Evolutionary conservation across 2,113 vertebrate species (phyloP), one percentile per base, ranked within the genome.

Genomic region (Hoplias malabaricus): DNA sequence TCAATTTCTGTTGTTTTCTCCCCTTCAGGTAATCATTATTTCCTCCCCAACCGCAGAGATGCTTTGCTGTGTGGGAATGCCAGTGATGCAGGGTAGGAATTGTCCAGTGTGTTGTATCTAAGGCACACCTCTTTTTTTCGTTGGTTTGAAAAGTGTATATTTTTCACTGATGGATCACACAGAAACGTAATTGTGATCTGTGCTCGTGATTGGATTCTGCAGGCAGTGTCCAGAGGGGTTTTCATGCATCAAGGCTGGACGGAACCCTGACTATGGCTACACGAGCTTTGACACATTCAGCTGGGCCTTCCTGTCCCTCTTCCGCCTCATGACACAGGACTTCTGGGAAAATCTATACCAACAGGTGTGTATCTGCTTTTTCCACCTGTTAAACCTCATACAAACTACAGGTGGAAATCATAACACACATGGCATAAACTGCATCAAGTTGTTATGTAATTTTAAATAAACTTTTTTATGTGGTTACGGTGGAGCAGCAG

Each of bases 241-340:
- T 68, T 14, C 40, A 12, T 99, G 98, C 81, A 80, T 96, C 75
- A 99, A 99, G 92, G 95, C 91, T 74, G 98, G 97, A 56, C 90
- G 93, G 80, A 99, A 99, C 83, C 98, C 97, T 56, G 91, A 99
- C 91, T 99, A 96, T 29, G 96, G 94, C 88, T 99, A 99, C 84
- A 99, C 98, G 56, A 99, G 96, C 87, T 99, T 98, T 78, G 98
- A 99, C 87, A 95, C 95, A 48, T 99, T 99, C 88, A 93, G 95
- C 88, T 99, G 98, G 98, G 97, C 98, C 14, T 99, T 99, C 90
- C 93, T 99, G 79, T 98, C 98, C 11, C 91, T 99, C 81, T 99
- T 99, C 92, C 93, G 98, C 36, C 93, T 99, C 84, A 99, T 99
- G 98, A 99, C 97, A 83, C 98, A 99, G 92, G 98, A 99, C 91